Conservation (phyloP, 2,797 vertebrate species). For the Helarctos malayanus region DNA sequence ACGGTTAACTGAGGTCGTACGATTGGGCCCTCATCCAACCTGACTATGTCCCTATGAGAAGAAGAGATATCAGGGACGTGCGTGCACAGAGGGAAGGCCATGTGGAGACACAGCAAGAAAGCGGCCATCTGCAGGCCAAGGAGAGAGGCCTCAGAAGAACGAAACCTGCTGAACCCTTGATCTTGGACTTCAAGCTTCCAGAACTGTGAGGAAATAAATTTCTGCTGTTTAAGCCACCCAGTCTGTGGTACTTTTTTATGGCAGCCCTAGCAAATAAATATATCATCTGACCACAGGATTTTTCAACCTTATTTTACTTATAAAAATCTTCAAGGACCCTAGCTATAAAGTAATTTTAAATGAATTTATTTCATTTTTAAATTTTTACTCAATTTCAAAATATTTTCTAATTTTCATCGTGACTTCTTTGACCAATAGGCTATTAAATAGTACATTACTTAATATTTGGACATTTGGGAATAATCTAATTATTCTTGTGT, state of each 20-base stretch:
- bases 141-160: neutral
- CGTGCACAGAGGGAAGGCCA: neutral
- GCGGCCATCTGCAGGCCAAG: neutral
- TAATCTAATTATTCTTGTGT: neutral
- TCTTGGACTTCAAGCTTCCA: neutral
- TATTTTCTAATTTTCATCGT: neutral
- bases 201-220: neutral
- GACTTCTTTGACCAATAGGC: neutral
- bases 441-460: neutral
- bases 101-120: neutral
- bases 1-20: neutral
- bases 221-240: neutral
- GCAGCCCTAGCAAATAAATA: neutral
- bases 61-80: neutral
- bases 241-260: neutral
- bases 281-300: neutral
- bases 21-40: neutral
- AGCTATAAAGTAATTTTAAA: neutral
- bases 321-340: neutral
- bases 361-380: neutral
- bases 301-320: neutral
- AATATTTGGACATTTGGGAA: neutral
- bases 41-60: neutral
- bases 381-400: neutral
- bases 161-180: neutral